Conservation (phyloP, 2,113 vertebrate genomes). For the Anhinga anhinga region DNA sequence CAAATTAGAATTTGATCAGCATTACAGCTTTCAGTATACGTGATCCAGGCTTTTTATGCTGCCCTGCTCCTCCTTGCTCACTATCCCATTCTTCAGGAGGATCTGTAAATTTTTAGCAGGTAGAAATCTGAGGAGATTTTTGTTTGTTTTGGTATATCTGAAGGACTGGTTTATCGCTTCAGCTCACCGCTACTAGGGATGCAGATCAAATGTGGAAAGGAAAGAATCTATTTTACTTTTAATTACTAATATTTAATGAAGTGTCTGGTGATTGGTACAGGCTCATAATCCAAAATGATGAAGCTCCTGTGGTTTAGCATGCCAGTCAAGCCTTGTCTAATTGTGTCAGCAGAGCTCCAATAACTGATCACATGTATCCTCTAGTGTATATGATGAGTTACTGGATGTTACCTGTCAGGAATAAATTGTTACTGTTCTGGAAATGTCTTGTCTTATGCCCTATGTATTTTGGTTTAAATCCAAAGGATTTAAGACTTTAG, state of each 20-base stretch:
- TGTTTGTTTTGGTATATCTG: not conserved
- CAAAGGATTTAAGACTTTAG: not conserved
- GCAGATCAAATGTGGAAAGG: not conserved
- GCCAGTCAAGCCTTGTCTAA: not conserved
- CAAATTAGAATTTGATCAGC: not conserved
- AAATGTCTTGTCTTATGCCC: not conserved
- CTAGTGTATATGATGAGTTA: not conserved
- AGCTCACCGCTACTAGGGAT: not conserved
- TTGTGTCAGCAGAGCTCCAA: not conserved
- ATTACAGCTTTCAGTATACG: not conserved
- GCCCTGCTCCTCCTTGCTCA: not conserved
- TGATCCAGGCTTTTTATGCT: not conserved
- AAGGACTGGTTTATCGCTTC: not conserved
- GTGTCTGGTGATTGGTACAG: not conserved
- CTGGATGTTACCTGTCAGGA: not conserved
- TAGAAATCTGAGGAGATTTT: not conserved
- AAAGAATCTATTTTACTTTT: not conserved
- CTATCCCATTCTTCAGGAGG: not conserved
- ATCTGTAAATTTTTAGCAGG: not conserved
- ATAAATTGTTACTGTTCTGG: not conserved
- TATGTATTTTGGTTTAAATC: not conserved
- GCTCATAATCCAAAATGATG: not conserved
- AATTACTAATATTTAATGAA: not conserved
- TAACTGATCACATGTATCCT: not conserved
- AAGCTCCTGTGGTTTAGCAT: not conserved